Conservation (phyloP, 35 echinoderm and acorn worm species). For the Apostichopus parvimensis region DNA sequence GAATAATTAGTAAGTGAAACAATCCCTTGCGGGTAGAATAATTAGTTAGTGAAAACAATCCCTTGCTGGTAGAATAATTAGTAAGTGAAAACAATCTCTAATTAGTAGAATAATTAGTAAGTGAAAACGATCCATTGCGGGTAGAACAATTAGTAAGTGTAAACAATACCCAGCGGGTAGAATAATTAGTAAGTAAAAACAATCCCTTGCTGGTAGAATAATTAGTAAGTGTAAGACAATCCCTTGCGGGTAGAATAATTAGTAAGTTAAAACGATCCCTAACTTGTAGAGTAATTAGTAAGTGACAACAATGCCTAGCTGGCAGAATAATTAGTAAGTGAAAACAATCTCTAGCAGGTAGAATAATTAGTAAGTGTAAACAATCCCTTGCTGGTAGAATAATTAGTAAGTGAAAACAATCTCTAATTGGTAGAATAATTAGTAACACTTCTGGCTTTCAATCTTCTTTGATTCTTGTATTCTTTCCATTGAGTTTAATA, state of each 20-base stretch:
- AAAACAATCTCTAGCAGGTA: neutral
- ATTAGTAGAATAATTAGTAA: slow-evolving; percentile 93
- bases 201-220: too few relatives aligned
- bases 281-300: slow-evolving; percentile 88
- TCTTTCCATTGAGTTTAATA: too few relatives aligned
- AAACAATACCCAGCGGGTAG: slow-evolving; percentile 20
- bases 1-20: slow-evolving; percentile 89
- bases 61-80: too few relatives aligned
- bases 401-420: too few relatives aligned
- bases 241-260: too few relatives aligned
- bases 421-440: slow-evolving; percentile 68
- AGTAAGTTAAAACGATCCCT: slow-evolving; percentile 52
- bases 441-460: slow-evolving; percentile 51
- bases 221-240: slow-evolving; percentile 74
- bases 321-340: too few relatives aligned
- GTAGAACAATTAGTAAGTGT: too few relatives aligned
- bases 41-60: slow-evolving; percentile 75
- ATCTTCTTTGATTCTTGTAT: too few relatives aligned
- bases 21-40: slow-evolving; percentile 80
- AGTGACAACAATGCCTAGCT: slow-evolving; percentile 33
- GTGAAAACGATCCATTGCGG: neutral
- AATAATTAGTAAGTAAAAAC: slow-evolving; percentile 85
- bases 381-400: too few relatives aligned
- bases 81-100: slow-evolving; percentile 53
- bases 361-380: slow-evolving; percentile 88